phyloP scores from a whole-genome alignment of 2,113 vertebrate species.

The Spizaetus ornatus region DNA sequence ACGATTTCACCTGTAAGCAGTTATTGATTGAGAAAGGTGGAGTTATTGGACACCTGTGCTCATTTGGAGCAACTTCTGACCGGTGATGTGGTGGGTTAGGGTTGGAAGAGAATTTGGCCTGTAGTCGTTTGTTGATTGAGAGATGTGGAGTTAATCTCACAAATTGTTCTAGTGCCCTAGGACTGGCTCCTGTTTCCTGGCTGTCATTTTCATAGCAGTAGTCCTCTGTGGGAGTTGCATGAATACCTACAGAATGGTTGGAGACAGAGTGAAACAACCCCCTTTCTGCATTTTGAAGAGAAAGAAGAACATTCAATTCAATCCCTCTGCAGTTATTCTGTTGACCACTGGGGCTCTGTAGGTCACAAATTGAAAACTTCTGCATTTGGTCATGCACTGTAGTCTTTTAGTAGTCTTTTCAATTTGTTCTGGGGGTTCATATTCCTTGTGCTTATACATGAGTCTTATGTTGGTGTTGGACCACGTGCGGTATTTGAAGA shows the following conservation, averaged over 20 bases:
- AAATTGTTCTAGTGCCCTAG: background rate
- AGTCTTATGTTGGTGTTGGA: background rate
- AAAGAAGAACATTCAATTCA: background rate
- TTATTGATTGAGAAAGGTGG: background rate
- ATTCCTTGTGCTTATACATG: background rate
- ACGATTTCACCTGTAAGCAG: background rate
- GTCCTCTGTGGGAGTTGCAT: background rate
- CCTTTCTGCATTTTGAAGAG: background rate
- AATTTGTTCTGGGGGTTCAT: background rate
- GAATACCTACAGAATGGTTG: background rate
- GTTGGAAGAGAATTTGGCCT: background rate
- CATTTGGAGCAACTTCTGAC: background rate
- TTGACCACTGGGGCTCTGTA: background rate
- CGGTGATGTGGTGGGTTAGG: rapidly evolving
- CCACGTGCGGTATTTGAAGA: background rate
- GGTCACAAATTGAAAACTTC: background rate
- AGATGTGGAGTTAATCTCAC: background rate
- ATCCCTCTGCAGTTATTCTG: background rate
- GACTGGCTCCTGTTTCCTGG: background rate
- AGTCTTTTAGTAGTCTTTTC: background rate
- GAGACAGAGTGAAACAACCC: background rate
- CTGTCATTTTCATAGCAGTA: background rate
- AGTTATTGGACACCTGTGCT: background rate
- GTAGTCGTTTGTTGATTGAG: background rate
- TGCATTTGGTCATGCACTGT: background rate